These are phyloP conservation scores for Drosophila rufa DNA, from an alignment of 1,140 invertebrate species.

Conservation along the genomic window DNA sequence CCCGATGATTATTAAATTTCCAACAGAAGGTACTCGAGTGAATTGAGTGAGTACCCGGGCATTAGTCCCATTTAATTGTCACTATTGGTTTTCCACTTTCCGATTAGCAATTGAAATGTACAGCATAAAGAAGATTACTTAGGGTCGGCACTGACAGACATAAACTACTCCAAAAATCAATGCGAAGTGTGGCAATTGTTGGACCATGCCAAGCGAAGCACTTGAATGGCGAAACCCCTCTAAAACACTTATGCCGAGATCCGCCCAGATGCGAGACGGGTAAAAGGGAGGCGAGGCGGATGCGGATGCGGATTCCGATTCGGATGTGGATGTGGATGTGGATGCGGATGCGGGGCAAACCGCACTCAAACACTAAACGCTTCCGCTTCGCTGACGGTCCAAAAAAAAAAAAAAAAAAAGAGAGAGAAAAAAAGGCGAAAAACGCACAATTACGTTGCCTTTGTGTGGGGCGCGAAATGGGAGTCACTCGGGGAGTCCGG, in stretches of 20 bases:
- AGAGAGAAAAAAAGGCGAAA: background rate
- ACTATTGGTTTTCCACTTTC: conserved; percentile 29
- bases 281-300: conserved; percentile 1
- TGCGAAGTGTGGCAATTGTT: conserved; percentile 40
- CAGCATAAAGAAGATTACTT: conserved; percentile 39
- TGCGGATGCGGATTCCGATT: conserved; percentile 5
- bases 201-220: conserved; percentile 29
- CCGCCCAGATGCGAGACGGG: conserved; percentile 13
- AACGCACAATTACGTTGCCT: conserved; percentile 44
- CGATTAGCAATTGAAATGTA: conserved; percentile 47
- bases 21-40: background rate
- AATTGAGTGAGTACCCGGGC: background rate
- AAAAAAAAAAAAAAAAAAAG: background rate
- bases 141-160: background rate
- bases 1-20: background rate
- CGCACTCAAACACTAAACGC: conserved; percentile 40
- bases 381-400: conserved; percentile 41
- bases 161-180: conserved; percentile 25
- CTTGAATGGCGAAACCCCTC: conserved; percentile 38
- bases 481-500: conserved; percentile 1
- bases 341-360: conserved; percentile 33
- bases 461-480: conserved; percentile 26
- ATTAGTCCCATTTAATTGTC: conserved; percentile 30
- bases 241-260: conserved; percentile 29
- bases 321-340: conserved; percentile 11